Percentiles rank a stretch among this genome's conserved stretches.
These are phyloP conservation scores for Tinamus major DNA, from an alignment of 2,797 vertebrate species.

Conservation along the genomic window DNA sequence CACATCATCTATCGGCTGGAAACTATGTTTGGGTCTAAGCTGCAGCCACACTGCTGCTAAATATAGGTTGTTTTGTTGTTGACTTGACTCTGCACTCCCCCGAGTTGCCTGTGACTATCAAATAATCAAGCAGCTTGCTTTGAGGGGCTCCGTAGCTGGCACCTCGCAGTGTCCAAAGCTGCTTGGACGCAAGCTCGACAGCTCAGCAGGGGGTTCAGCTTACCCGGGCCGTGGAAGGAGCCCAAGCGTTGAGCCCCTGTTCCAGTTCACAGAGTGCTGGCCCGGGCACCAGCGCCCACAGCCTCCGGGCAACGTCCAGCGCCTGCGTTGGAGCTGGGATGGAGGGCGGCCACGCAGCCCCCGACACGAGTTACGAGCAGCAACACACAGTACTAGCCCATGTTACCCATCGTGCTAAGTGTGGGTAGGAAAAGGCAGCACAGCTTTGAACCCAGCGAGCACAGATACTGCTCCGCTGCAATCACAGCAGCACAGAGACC, in stretches of 20 bases:
- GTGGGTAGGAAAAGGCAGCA: background rate
- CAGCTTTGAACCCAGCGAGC: accelerated
- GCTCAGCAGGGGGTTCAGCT: constrained; percentile 55
- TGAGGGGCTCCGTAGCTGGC: constrained; percentile 36
- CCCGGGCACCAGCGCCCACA: constrained; percentile 1
- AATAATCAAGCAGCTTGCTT: constrained; percentile 67
- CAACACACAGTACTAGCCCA: background rate
- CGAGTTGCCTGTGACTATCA: constrained; percentile 55
- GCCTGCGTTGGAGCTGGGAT: background rate
- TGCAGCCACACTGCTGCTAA: constrained; percentile 57
- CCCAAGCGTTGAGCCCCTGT: constrained; percentile 55
- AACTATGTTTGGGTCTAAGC: constrained; percentile 70
- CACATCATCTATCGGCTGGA: constrained; percentile 69
- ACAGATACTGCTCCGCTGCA: background rate
- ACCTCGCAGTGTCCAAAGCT: constrained; percentile 35
- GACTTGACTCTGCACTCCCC: constrained; percentile 35
- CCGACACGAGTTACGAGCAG: background rate
- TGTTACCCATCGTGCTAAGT: background rate
- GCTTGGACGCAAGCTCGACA: constrained; percentile 48
- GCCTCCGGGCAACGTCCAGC: background rate
- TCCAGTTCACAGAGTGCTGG: constrained; percentile 52
- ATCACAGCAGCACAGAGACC: background rate
- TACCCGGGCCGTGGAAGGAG: constrained; percentile 55
- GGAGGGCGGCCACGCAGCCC: background rate
- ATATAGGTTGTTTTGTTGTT: constrained; percentile 64